Base-by-base conservation (phyloP, 2,888 invertebrate species). In the Drosophila formosana region DNA sequence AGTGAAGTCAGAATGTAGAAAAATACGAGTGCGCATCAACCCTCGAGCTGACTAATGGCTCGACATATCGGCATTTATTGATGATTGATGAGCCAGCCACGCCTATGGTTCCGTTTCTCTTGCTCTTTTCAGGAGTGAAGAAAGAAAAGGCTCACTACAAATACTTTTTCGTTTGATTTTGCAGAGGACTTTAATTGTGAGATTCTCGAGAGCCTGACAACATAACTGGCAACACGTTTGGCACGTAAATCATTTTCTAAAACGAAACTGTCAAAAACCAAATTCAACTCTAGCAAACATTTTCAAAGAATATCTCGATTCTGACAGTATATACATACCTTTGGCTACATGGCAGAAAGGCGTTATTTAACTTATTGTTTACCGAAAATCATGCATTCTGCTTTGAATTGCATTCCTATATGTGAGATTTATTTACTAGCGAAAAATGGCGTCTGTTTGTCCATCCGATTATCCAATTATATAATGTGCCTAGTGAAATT, bases 161-260 rank as follows among this genome's bases (percentile, higher is more conserved):
- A 88, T 18, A 18, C 57, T 86, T 37, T 37, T 37, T 88, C 80
- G 5, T 6, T 78, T 72, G 80, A 86, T 82, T 83, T 83, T 83
- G 67, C 71, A 85, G 70, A 70, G 70, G 69, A 85, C 88, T 85
- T 87, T 88, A 88, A 85, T 88, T 85, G 87, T 83, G 50, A 75
- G 87, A 80, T 84, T 78, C 66, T 25, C 39, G 64, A 30, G 70
- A 57, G 68, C 72, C 11, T 62, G 53, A 55, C 30, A 41, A 66
- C 64, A 49, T 39, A 43, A 26, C 58, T 64, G 73, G 77, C 80
- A 86, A 78, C 87, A 87, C 86, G 81, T 87, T 82, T 81, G 81
- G 88, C 82, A 87, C 88, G 90, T 88, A 89, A 88, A 88, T 88
- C 88, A 88, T 89, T 88, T 88, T 89, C 87, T 89, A 89, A 78